Evolutionary conservation across 2,113 vertebrate species (phyloP).

Genomic region (Chiloscyllium plagiosum): DNA sequence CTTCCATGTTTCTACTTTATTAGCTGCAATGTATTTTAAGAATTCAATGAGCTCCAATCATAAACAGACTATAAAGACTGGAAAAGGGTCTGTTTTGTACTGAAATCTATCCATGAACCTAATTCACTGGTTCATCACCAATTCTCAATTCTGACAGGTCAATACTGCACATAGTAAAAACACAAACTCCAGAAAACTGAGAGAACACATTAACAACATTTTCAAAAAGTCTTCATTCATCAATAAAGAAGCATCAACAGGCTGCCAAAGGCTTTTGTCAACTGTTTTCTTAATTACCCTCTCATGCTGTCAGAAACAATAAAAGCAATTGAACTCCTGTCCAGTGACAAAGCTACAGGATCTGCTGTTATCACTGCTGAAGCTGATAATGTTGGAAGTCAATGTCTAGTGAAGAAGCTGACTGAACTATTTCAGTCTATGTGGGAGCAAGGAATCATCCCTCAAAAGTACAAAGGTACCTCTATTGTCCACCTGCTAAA

Average conservation of each 20-base stretch:
- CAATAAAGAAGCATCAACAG: background rate
- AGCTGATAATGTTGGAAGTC: background rate
- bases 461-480: too few relatives aligned
- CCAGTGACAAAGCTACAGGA: background rate
- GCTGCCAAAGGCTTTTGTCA: background rate
- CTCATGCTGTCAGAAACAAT: background rate
- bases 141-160: background rate
- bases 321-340: background rate
- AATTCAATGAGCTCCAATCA: background rate
- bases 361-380: background rate
- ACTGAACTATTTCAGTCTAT: too few relatives aligned
- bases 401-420: too few relatives aligned
- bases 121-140: background rate
- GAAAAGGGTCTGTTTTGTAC: background rate
- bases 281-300: background rate
- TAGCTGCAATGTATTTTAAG: background rate
- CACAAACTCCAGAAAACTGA: background rate
- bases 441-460: too few relatives aligned
- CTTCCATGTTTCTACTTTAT: constrained; percentile 1
- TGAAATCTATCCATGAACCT: background rate
- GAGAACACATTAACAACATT: background rate
- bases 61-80: background rate
- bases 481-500: too few relatives aligned
- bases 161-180: background rate
- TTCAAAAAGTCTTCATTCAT: background rate